Percentiles rank a stretch among this genome's conserved stretches.
These are phyloP conservation scores for Hecatera dysodea DNA, from an alignment of 2,888 invertebrate genomes.

Conservation along the genomic window DNA sequence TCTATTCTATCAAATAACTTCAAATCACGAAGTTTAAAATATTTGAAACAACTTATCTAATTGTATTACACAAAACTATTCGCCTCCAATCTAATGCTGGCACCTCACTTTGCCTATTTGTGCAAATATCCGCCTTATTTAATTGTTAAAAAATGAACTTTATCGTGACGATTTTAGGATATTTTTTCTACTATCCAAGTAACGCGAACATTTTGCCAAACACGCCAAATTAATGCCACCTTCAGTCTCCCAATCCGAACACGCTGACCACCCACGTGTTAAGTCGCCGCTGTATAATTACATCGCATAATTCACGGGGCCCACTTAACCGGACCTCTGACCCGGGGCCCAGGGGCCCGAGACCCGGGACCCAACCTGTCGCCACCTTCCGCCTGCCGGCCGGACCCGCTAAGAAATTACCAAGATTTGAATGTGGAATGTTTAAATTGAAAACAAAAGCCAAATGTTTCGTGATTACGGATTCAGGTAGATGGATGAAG, in stretches of 20 bases:
- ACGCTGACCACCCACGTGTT: slow-evolving; percentile 80
- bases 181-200: too few relatives aligned
- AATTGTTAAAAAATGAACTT: too few relatives aligned
- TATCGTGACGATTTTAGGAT: too few relatives aligned
- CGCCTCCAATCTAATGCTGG: neutral
- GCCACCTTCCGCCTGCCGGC: slow-evolving; percentile 66
- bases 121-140: too few relatives aligned
- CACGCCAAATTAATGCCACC: too few relatives aligned
- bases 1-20: too few relatives aligned
- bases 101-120: too few relatives aligned
- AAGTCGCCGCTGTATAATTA: slow-evolving; percentile 86
- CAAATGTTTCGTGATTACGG: slow-evolving; percentile 10
- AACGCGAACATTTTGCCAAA: too few relatives aligned
- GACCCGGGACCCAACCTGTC: slow-evolving; percentile 75
- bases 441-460: slow-evolving; percentile 32
- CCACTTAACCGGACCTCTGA: slow-evolving; percentile 71
- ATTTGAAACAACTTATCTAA: neutral
- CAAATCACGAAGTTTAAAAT: neutral
- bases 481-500: slow-evolving; percentile 6
- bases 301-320: slow-evolving; percentile 80
- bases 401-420: slow-evolving; percentile 43
- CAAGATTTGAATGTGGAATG: slow-evolving; percentile 38
- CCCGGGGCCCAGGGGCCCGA: slow-evolving; percentile 28
- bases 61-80: too few relatives aligned
- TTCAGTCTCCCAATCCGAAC: slow-evolving; percentile 68